These are phyloP conservation scores for Arion vulgaris DNA, from an alignment of 1,140 invertebrate species.

Conservation along the genomic window DNA sequence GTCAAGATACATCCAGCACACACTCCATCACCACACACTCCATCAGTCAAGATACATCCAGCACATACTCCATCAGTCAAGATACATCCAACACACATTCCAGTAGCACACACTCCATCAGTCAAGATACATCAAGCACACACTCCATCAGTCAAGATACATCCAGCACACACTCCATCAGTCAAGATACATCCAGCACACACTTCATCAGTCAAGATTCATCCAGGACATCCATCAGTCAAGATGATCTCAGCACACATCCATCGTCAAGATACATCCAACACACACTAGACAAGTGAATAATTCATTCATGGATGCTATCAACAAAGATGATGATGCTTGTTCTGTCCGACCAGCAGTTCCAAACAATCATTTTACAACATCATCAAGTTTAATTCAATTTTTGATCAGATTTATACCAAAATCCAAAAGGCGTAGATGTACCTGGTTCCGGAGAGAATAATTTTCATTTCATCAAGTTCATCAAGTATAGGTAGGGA, in stretches of 20 bases:
- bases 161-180: neutral
- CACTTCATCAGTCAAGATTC: conserved; percentile 1
- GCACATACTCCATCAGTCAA: neutral
- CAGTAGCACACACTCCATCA: neutral
- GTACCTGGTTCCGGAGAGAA: conserved; percentile 12
- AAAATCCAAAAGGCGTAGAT: neutral
- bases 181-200: too few relatives aligned
- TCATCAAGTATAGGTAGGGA: too few relatives aligned
- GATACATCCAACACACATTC: neutral
- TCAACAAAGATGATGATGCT: neutral
- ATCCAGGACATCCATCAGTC: neutral
- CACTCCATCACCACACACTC: neutral
- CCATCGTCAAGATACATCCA: conserved; percentile 22
- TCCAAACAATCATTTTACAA: neutral
- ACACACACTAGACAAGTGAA: neutral
- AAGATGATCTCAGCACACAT: too few relatives aligned
- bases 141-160: conserved; percentile 2
- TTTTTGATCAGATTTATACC: conserved; percentile 21
- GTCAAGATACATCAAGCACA: conserved; percentile 11
- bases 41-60: conserved; percentile 17
- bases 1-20: conserved; percentile 14
- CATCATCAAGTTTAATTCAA: neutral
- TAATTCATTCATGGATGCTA: conserved; percentile 1
- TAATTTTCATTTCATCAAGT: neutral
- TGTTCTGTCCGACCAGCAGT: neutral